These are phyloP conservation scores for Acanthurus lineatus DNA, from an alignment of 2,797 vertebrate species.

Conservation along the genomic window DNA sequence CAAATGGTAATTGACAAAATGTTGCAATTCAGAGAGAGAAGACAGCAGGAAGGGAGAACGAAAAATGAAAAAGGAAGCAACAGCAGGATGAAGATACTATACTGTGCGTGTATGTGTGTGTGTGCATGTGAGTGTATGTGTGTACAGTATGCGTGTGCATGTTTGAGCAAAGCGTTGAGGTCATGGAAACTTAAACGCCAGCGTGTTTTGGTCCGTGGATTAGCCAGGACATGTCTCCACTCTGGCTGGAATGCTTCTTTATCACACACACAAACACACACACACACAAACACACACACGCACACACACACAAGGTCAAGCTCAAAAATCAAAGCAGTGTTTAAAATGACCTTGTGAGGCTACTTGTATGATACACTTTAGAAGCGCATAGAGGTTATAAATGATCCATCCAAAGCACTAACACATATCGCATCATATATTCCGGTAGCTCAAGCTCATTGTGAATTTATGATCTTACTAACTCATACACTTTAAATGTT, in stretches of 20 bases:
- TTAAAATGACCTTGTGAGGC: conserved; percentile 57
- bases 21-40: conserved; percentile 42
- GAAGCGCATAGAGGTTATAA: conserved; percentile 43
- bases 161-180: conserved; percentile 72
- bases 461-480: conserved; percentile 48
- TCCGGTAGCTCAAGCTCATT: conserved; percentile 39
- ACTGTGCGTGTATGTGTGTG: conserved; percentile 9
- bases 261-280: conserved; percentile 49
- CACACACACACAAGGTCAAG: conserved; percentile 48
- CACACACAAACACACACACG: conserved; percentile 26
- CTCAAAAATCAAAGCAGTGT: conserved; percentile 45
- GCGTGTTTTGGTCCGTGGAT: conserved; percentile 72
- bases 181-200: conserved; percentile 80
- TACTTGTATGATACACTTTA: conserved; percentile 38
- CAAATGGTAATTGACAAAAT: conserved; percentile 70
- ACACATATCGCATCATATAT: conserved; percentile 46
- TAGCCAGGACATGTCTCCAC: conserved; percentile 75
- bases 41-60: conserved; percentile 26
- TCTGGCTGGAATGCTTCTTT: conserved; percentile 70
- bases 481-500: conserved; percentile 53
- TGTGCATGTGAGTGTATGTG: conserved; percentile 14
- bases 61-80: conserved; percentile 3
- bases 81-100: conserved; percentile 28
- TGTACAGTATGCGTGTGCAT: conserved; percentile 20
- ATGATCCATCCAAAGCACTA: conserved; percentile 33